phyloP scores from a whole-genome alignment of 2,888 invertebrate species.

The Prosopocoilus inquinatus region DNA sequence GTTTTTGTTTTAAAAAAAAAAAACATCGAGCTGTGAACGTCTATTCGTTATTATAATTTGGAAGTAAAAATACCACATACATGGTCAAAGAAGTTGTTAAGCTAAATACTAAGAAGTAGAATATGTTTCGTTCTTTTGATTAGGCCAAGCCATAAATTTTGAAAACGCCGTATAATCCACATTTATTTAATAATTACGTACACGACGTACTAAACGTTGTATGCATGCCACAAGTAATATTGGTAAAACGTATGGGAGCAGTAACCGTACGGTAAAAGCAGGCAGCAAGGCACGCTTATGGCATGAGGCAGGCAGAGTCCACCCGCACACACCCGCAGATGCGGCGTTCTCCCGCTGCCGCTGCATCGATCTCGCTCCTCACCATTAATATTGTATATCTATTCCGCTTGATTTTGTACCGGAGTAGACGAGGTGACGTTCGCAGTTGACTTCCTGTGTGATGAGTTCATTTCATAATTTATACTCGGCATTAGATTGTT shows the following conservation, averaged over 20 bases:
- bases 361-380: not conserved
- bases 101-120: no score
- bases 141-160: no score
- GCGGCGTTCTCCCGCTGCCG: not conserved
- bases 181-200: no score
- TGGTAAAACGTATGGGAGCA: not conserved
- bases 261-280: not conserved
- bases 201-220: no score
- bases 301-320: constrained; percentile 23
- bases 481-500: constrained; percentile 20
- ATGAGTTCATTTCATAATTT: constrained; percentile 36
- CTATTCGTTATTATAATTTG: no score
- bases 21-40: no score
- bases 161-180: no score
- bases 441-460: constrained; percentile 37
- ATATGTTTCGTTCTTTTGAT: no score
- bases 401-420: constrained; percentile 1
- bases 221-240: no score
- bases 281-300: constrained; percentile 25
- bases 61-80: no score
- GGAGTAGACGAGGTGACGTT: constrained; percentile 27
- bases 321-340: constrained; percentile 25
- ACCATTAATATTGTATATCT: not conserved
- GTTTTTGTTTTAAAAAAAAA: no score
- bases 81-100: no score